phyloP scores from a whole-genome alignment of 2,888 invertebrate species.

The Odontothrips loti region DNA sequence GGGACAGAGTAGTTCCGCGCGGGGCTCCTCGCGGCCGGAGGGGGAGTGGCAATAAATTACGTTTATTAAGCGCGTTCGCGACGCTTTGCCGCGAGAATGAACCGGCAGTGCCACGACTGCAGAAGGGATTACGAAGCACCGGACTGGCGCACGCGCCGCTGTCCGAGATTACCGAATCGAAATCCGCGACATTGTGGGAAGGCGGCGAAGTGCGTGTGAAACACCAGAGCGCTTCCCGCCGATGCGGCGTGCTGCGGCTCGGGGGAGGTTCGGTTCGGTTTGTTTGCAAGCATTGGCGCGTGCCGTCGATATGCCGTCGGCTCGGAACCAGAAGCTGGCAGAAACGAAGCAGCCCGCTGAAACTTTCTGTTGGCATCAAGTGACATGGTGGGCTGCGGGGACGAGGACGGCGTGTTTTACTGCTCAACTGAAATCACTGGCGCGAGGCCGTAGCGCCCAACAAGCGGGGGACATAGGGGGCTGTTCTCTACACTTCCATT shows the following conservation, averaged over 20 bases:
- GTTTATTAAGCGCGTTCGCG: conserved; percentile 15
- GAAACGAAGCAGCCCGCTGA: no score
- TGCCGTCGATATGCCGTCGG: background rate
- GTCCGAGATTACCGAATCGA: conserved; percentile 4
- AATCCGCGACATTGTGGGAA: background rate
- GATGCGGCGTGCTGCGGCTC: background rate
- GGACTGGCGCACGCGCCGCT: background rate
- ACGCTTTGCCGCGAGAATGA: background rate
- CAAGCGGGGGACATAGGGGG: no score
- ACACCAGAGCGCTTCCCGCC: background rate
- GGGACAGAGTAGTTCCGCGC: no score
- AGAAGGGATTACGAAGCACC: background rate
- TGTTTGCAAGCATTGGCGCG: conserved; percentile 20
- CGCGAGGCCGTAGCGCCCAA: no score
- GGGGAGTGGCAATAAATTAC: background rate
- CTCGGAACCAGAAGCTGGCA: no score
- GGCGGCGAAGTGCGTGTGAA: conserved; percentile 9
- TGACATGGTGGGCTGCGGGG: no score
- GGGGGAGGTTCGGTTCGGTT: background rate
- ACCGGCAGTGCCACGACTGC: background rate
- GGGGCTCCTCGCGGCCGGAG: no score
- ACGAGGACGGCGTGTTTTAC: no score
- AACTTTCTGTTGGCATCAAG: no score
- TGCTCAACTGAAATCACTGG: no score
- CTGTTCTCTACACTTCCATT: no score